Conservation (phyloP, 23 tunicate species). For the Trididemnum nubilum region DNA sequence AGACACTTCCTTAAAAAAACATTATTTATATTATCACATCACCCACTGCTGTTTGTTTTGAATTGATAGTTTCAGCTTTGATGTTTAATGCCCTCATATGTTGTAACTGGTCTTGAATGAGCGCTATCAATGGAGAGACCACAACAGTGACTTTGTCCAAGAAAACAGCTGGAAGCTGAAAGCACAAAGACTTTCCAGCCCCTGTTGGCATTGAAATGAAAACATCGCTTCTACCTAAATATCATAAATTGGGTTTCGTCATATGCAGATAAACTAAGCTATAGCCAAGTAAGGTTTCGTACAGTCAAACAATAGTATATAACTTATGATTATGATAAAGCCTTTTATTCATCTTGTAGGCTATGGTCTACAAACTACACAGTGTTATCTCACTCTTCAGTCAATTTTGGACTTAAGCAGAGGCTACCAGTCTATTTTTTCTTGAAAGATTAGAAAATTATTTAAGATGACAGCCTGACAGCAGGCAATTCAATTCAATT, state of each 20-base stretch:
- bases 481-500: too few relatives aligned
- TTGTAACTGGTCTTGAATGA: slow-evolving; percentile 91
- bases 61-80: slow-evolving; percentile 78
- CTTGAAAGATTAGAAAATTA: too few relatives aligned
- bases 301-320: too few relatives aligned
- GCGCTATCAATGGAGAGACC: slow-evolving; percentile 90
- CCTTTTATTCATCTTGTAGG: too few relatives aligned
- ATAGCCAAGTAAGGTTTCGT: background rate
- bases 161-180: slow-evolving; percentile 88
- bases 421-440: too few relatives aligned
- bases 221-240: slow-evolving; percentile 70
- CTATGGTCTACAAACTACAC: too few relatives aligned
- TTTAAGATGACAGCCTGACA: too few relatives aligned
- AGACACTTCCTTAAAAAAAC: background rate
- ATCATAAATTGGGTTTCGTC: background rate
- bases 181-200: slow-evolving; percentile 95
- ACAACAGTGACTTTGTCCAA: slow-evolving; percentile 72
- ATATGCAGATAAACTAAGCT: too few relatives aligned
- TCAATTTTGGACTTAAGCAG: too few relatives aligned
- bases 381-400: too few relatives aligned
- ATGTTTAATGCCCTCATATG: slow-evolving; percentile 58
- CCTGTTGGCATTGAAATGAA: slow-evolving; percentile 98
- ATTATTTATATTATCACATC: too few relatives aligned
- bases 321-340: too few relatives aligned
- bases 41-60: slow-evolving; percentile 75